Percentiles rank a stretch among this genome's conserved stretches.
phyloP scores from a whole-genome alignment of 2,113 vertebrate species.

The Prietella phreatophila region DNA sequence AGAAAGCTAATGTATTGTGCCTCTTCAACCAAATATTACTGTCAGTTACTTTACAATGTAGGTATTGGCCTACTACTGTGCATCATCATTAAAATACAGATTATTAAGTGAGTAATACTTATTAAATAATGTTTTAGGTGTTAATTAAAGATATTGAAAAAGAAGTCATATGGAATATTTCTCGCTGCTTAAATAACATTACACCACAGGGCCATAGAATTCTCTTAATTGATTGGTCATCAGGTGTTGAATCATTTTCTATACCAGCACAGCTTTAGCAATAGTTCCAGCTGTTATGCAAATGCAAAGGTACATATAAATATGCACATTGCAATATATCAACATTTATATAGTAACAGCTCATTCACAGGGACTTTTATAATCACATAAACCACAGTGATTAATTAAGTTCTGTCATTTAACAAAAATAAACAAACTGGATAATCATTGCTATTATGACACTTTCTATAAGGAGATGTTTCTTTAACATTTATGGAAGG shows the following conservation, averaged over 20 bases:
- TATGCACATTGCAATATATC: neutral
- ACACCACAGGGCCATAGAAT: neutral
- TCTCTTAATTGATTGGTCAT: neutral
- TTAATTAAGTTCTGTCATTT: neutral
- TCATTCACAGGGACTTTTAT: neutral
- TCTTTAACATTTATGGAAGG: neutral
- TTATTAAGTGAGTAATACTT: neutral
- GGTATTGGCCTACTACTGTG: neutral
- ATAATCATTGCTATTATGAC: neutral
- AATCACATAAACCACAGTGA: neutral
- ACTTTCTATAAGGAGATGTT: neutral
- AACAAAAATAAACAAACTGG: neutral
- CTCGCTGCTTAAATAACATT: neutral
- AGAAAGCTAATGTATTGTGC: slow-evolving; percentile 5
- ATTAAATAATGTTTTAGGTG: neutral
- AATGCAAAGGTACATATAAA: neutral
- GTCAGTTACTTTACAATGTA: neutral
- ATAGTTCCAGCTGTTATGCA: neutral
- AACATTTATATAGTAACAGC: neutral
- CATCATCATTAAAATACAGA: neutral
- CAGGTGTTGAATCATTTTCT: neutral
- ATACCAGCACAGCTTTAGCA: neutral
- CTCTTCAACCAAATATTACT: neutral
- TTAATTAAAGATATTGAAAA: neutral
- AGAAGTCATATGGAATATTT: neutral